These are phyloP conservation scores for Lethrus apterus DNA, from an alignment of 1,140 invertebrate genomes.

Conservation along the genomic window DNA sequence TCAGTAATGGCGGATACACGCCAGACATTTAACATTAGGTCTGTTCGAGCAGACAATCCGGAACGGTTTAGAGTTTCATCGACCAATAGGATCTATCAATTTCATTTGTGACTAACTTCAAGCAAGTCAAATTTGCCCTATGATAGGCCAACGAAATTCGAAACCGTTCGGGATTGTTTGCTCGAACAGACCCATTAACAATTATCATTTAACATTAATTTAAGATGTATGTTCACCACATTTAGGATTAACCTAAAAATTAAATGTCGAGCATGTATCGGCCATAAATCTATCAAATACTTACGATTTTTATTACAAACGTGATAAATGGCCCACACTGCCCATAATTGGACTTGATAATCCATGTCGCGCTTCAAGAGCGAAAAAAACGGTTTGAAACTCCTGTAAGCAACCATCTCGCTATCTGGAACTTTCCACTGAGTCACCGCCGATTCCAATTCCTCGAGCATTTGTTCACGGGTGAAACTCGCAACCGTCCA, in stretches of 20 bases:
- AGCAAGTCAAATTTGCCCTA: too few species aligned
- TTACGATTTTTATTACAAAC: constrained; percentile 74
- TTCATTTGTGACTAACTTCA: too few species aligned
- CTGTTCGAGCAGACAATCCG: too few species aligned
- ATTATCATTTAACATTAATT: not conserved
- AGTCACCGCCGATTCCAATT: constrained; percentile 52
- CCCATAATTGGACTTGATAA: constrained; percentile 71
- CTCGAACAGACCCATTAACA: too few species aligned
- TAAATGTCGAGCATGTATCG: too few species aligned
- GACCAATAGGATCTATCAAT: too few species aligned
- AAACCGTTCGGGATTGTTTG: too few species aligned
- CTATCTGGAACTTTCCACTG: constrained; percentile 65
- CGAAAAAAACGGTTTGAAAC: constrained; percentile 72
- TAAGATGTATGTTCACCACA: not conserved
- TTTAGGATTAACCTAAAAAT: too few species aligned
- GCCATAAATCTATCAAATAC: constrained; percentile 26
- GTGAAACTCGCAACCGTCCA: constrained; percentile 43
- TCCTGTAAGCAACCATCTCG: constrained; percentile 81
- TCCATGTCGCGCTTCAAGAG: constrained; percentile 53
- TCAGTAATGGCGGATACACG: not conserved
- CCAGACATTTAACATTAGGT: too few species aligned
- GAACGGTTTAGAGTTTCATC: too few species aligned
- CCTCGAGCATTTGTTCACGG: constrained; percentile 49
- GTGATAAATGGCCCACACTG: constrained; percentile 77
- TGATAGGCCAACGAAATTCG: too few species aligned